phyloP scores from a whole-genome alignment of 2,888 invertebrate genomes.

The Amphimallon solstitiale region DNA sequence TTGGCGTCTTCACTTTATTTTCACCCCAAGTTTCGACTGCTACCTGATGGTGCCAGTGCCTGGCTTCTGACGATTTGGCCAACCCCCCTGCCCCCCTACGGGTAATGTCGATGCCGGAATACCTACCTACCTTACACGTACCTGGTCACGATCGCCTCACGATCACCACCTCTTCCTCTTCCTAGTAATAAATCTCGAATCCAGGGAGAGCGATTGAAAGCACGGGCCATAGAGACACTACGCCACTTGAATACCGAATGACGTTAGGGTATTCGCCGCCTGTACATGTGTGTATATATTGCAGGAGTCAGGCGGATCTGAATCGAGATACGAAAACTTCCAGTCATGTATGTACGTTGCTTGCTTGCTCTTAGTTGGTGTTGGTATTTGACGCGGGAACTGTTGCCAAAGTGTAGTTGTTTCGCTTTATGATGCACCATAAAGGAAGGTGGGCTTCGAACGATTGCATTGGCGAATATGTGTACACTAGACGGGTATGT shows the following conservation, averaged over 20 bases:
- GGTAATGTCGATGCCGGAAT: conserved; percentile 40
- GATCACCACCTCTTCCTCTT: not conserved
- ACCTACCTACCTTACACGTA: conserved; percentile 20
- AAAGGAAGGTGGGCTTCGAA: conserved; percentile 14
- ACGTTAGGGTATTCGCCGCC: conserved; percentile 35
- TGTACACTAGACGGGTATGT: not conserved
- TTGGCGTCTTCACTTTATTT: conserved; percentile 53
- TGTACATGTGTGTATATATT: not conserved
- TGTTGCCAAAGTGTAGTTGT: conserved; percentile 28
- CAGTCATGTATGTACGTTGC: not conserved
- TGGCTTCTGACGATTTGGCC: too few species aligned
- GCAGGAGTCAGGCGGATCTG: conserved; percentile 12
- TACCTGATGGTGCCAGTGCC: not conserved
- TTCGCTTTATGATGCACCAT: conserved; percentile 30
- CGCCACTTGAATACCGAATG: conserved; percentile 48
- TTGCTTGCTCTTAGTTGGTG: not conserved
- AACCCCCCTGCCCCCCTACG: not conserved
- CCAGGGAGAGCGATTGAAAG: conserved; percentile 53
- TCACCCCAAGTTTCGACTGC: conserved; percentile 40
- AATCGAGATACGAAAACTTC: conserved; percentile 3
- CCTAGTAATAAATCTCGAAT: conserved; percentile 48
- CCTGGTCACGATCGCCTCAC: not conserved
- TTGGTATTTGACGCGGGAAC: conserved; percentile 2
- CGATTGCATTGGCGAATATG: conserved; percentile 13
- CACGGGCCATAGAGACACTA: conserved; percentile 49